Percentiles rank a stretch among this genome's conserved stretches.
phyloP scores from a whole-genome alignment of 2,888 invertebrate genomes.

The Rhabditoides inermis region DNA sequence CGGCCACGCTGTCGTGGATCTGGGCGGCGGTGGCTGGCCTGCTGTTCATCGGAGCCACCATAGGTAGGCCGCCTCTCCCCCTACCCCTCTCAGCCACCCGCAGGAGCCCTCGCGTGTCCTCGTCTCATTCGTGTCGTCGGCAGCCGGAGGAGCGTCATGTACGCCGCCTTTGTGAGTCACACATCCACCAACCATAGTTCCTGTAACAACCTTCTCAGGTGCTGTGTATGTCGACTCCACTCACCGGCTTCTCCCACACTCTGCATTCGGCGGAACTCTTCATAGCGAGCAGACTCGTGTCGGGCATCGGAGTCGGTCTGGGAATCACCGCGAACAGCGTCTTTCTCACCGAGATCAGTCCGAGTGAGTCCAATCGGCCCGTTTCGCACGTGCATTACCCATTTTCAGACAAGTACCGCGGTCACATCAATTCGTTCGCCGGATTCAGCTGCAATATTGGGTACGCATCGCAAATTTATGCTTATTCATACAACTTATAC shows the following conservation, averaged over 20 bases:
- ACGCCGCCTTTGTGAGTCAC: slow-evolving; percentile 20
- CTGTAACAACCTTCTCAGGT: slow-evolving; percentile 1
- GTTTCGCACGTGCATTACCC: neutral
- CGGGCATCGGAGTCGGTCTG: slow-evolving; percentile 40
- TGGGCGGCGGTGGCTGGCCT: slow-evolving; percentile 39
- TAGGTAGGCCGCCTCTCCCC: slow-evolving; percentile 18
- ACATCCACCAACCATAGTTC: slow-evolving; percentile 1
- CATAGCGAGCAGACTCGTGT: slow-evolving; percentile 25
- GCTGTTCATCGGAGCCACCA: slow-evolving; percentile 38
- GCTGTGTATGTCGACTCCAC: slow-evolving; percentile 12
- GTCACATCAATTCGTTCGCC: slow-evolving; percentile 35
- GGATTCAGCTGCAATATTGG: slow-evolving; percentile 38
- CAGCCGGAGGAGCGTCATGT: slow-evolving; percentile 10
- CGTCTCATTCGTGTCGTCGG: slow-evolving; percentile 13
- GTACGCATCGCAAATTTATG: too few relatives aligned
- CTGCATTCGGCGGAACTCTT: slow-evolving; percentile 25
- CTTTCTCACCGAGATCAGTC: slow-evolving; percentile 40
- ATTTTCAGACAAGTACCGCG: slow-evolving; percentile 24
- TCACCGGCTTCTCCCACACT: slow-evolving; percentile 14
- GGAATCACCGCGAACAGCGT: slow-evolving; percentile 37
- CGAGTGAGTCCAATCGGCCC: slow-evolving; percentile 13
- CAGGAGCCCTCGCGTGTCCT: slow-evolving; percentile 17
- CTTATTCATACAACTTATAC: too few relatives aligned
- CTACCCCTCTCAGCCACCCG: slow-evolving; percentile 5
- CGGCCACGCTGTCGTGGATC: slow-evolving; percentile 13